These are phyloP conservation scores for Aplodontia rufa DNA, from an alignment of 2,113 vertebrate species.

Conservation along the genomic window DNA sequence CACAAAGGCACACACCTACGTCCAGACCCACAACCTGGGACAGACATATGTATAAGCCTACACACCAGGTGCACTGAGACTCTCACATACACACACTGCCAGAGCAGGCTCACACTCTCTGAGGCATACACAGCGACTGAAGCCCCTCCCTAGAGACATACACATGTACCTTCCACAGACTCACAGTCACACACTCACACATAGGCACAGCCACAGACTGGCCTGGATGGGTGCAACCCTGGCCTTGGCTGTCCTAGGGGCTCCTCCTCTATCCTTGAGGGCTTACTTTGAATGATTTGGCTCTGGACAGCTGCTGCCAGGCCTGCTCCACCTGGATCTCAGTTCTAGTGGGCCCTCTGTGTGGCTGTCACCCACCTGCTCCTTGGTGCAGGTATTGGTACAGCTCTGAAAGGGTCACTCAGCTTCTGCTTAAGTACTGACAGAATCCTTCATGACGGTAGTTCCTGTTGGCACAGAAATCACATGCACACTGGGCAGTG, in stretches of 20 bases:
- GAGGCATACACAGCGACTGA: not conserved
- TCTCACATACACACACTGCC: not conserved
- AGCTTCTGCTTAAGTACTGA: not conserved
- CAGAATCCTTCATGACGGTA: not conserved
- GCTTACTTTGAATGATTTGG: not conserved
- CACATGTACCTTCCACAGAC: not conserved
- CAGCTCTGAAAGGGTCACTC: not conserved
- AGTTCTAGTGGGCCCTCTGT: rapidly evolving
- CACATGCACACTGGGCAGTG: not conserved
- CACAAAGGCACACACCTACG: not conserved
- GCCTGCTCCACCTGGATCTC: not conserved
- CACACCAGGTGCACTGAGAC: not conserved
- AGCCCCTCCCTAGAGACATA: not conserved
- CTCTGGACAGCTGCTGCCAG: not conserved
- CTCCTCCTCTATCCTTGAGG: not conserved
- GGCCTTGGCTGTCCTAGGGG: rapidly evolving
- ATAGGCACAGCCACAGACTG: rapidly evolving
- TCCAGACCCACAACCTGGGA: not conserved
- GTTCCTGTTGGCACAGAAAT: not conserved
- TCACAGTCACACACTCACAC: no score
- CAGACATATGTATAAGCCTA: not conserved
- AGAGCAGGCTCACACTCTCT: not conserved
- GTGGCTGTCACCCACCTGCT: not conserved
- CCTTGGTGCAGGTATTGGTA: not conserved
- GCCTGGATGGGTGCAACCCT: not conserved